A percentile compares a stretch with the other conserved stretches of the same genome.
Evolutionary conservation across 2,888 invertebrate genomes (phyloP).

Genomic region (Cyclophora albipunctata): DNA sequence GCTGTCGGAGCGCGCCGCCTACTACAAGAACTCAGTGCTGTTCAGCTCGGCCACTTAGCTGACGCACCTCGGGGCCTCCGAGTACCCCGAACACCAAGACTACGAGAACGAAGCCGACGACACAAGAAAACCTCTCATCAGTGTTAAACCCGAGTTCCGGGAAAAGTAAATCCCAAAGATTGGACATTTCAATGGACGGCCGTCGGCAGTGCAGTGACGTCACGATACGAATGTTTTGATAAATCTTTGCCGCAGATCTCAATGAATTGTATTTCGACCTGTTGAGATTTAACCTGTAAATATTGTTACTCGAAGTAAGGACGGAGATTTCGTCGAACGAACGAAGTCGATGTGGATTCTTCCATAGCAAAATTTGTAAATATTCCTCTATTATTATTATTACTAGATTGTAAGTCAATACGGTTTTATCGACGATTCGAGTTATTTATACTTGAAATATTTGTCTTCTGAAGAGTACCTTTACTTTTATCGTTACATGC

Average conservation of each 20-base stretch:
- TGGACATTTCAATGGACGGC: constrained; percentile 19
- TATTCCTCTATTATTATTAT: constrained; percentile 59
- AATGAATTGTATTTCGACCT: constrained; percentile 42
- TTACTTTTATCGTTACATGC: constrained; percentile 66
- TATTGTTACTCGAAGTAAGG: constrained; percentile 63
- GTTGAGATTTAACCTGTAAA: constrained; percentile 62
- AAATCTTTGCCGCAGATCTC: constrained; percentile 53
- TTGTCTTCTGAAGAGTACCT: constrained; percentile 70
- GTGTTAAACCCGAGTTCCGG: constrained; percentile 73
- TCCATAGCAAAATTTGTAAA: constrained; percentile 76
- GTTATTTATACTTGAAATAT: constrained; percentile 68
- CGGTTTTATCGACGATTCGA: constrained; percentile 64
- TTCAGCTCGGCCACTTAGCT: constrained; percentile 90
- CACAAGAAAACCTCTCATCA: constrained; percentile 69
- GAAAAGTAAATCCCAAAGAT: constrained; percentile 52
- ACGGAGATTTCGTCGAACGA: constrained; percentile 51
- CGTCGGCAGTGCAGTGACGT: constrained; percentile 8
- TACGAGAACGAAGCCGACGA: constrained; percentile 54
- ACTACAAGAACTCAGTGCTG: constrained; percentile 92
- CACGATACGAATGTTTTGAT: constrained; percentile 43
- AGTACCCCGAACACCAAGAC: constrained; percentile 55
- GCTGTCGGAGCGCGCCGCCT: constrained; percentile 85
- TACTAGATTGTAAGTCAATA: constrained; percentile 44
- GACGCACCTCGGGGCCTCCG: constrained; percentile 52
- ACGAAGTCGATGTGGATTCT: constrained; percentile 45